Evolutionary conservation across 2,113 vertebrate species (phyloP).

Genomic region (Cepphus grylle): DNA sequence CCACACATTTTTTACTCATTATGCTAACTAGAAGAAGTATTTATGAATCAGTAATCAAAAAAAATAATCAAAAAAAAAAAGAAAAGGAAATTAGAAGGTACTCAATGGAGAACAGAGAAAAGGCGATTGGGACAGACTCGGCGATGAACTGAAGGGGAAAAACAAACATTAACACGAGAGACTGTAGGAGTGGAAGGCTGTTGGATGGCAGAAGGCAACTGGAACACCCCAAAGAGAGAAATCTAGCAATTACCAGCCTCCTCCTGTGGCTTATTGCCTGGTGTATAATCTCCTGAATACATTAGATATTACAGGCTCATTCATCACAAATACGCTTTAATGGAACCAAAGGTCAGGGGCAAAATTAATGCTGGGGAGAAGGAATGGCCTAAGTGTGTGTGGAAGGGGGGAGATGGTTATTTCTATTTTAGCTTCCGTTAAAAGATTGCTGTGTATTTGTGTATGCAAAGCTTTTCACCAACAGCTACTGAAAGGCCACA

Average conservation of each 20-base stretch:
- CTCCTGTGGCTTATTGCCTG: neutral
- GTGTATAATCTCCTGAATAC: neutral
- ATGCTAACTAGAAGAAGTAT: neutral
- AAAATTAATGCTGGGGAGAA: neutral
- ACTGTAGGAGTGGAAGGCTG: neutral
- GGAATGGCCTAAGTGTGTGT: neutral
- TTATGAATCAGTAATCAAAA: neutral
- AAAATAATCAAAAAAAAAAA: neutral
- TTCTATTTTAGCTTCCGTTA: neutral
- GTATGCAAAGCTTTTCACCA: neutral
- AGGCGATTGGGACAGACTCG: rapidly evolving
- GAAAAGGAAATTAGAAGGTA: neutral
- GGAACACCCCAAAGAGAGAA: neutral
- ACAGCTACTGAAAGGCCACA: neutral
- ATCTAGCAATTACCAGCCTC: neutral
- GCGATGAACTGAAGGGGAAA: neutral
- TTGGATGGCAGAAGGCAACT: neutral
- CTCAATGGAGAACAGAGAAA: neutral
- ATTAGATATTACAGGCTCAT: neutral
- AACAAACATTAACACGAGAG: neutral
- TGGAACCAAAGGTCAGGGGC: neutral
- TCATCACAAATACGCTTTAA: neutral
- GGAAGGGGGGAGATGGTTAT: neutral
- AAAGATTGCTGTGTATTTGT: neutral
- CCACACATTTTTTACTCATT: neutral